Evolutionary conservation across 35 echinoderm and acorn worm species (phyloP), one percentile per base, ranked within the genome.

Genomic region (Ptychodera flava): DNA sequence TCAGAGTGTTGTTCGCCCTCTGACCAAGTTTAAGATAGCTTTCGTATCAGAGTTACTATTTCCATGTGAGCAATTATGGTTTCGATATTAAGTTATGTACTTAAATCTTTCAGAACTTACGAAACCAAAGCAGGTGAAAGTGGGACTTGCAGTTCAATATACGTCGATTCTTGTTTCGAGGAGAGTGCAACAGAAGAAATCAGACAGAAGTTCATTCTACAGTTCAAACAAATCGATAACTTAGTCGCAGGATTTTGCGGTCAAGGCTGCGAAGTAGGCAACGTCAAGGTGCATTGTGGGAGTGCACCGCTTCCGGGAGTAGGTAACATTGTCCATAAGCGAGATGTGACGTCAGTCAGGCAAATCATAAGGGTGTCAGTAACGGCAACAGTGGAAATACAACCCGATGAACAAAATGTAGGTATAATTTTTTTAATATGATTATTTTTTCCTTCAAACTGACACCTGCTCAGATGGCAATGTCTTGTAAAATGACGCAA

Each of bases 271-370:
- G 36, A 32, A n/a, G 81, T 92, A 0, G 90, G 88, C 64, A 87
- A 92, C 75, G 80, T 92, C 0, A 0, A 79, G 0, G 85, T 92
- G 30, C 29, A 45, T n/a, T 92, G 90, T 78, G 79, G 90, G 1
- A 10, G 6, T 6, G 45, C 45, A 12, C 36, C 2, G 78, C 81
- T 16, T 16, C 31, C 15, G 82, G 36, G 37, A 16, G 37, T 1
- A 27, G 85, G 30, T 76, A 77, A 34, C 86, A 77, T 32, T 28
- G 76, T 33, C 86, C 29, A 35, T 28, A 79, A 33, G 14, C 75
- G 30, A 29, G 78, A 33, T 16, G 31, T 30, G 36, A 1, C 80
- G 27, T 88, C 86, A 1, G 6, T 29, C 10, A 34, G 87, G 32
- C 28, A 75, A 32, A 32, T 83, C 22, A 64, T 64, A 12, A 64